These are phyloP conservation scores for Gyps fulvus DNA, from an alignment of 2,113 vertebrate species.

Conservation along the genomic window DNA sequence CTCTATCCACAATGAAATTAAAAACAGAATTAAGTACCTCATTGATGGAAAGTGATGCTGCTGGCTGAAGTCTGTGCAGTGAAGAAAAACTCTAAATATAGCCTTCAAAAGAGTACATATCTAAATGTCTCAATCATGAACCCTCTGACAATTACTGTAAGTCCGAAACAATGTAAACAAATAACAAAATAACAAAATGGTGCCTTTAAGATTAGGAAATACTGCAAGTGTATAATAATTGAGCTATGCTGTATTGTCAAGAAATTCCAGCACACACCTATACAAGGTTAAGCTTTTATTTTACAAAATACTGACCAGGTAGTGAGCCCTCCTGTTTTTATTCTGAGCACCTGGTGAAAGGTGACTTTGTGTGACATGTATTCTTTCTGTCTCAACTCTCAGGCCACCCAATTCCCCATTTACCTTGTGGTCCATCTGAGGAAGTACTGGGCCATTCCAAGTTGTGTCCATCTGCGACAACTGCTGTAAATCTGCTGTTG, in stretches of 20 bases:
- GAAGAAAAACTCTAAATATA: not conserved
- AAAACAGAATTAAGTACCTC: not conserved
- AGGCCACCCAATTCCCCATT: not conserved
- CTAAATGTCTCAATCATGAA: not conserved
- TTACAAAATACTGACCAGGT: not conserved
- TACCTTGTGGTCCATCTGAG: not conserved
- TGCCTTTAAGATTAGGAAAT: not conserved
- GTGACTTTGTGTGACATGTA: not conserved
- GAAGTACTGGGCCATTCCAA: not conserved
- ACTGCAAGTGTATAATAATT: not conserved
- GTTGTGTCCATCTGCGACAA: not conserved
- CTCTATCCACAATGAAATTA: not conserved
- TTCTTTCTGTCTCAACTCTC: not conserved
- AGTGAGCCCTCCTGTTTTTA: not conserved
- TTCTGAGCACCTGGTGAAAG: not conserved
- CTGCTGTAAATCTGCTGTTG: not conserved
- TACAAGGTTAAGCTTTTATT: not conserved
- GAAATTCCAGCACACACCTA: not conserved
- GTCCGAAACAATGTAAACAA: not conserved
- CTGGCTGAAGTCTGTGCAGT: not conserved
- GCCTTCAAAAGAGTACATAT: not conserved
- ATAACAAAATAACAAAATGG: not conserved
- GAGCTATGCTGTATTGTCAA: not conserved
- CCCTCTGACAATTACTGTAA: not conserved
- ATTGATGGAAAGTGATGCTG: not conserved